Conservation (phyloP, 2,888 invertebrate genomes). For the Dryomyza anilis region DNA sequence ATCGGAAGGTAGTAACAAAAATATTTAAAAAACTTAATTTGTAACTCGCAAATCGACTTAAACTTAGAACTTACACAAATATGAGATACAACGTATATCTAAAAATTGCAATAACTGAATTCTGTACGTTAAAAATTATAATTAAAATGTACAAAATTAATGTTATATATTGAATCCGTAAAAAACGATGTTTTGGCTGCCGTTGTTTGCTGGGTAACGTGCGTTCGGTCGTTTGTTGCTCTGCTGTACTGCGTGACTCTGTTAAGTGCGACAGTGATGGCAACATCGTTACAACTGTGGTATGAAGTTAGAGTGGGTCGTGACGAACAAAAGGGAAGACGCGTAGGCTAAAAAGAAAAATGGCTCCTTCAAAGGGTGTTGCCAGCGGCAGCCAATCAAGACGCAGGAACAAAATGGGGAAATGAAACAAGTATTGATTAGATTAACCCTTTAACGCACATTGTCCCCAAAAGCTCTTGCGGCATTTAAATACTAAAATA, state of each 20-base stretch:
- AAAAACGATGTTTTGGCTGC: too few relatives aligned
- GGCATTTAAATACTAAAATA: background rate
- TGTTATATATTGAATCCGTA: background rate
- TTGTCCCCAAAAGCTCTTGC: background rate
- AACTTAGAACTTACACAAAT: background rate
- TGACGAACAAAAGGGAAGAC: background rate
- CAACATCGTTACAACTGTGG: background rate
- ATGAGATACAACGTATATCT: too few relatives aligned
- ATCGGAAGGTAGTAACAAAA: too few relatives aligned
- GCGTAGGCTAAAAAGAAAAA: slow-evolving; percentile 21
- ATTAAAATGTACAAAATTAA: background rate
- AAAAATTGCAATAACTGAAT: background rate
- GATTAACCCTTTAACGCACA: background rate
- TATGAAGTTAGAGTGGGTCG: background rate
- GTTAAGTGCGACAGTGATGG: too few relatives aligned
- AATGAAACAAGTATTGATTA: background rate
- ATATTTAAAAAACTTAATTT: too few relatives aligned
- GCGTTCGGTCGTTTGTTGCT: background rate
- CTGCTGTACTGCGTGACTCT: too few relatives aligned
- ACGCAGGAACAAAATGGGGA: background rate
- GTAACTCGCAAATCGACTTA: background rate
- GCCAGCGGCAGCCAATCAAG: slow-evolving; percentile 23
- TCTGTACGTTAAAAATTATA: background rate
- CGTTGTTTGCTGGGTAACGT: slow-evolving; percentile 17
- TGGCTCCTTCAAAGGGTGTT: slow-evolving; percentile 25